phyloP scores from a whole-genome alignment of 2,113 vertebrate species.

The Epinephelus fuscoguttatus region DNA sequence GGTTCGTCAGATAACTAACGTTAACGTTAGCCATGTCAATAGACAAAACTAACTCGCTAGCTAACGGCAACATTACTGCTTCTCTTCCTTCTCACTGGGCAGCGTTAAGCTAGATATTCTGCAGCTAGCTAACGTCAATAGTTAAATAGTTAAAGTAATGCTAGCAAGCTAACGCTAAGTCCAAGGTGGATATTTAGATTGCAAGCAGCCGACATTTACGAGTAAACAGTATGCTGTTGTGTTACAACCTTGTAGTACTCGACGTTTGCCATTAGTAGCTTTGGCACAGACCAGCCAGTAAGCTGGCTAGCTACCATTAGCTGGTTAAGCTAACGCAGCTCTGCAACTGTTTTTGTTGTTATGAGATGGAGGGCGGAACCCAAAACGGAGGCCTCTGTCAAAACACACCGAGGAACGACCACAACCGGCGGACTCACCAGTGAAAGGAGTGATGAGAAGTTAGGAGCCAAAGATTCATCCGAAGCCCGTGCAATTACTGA shows the following conservation, averaged over 20 bases:
- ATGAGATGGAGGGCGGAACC: conserved; percentile 87
- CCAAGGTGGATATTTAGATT: not conserved
- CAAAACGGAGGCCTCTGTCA: conserved; percentile 84
- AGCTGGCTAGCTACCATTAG: conserved; percentile 51
- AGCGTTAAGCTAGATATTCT: conserved; percentile 5
- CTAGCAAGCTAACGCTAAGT: conserved; percentile 13
- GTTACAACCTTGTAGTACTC: conserved; percentile 1
- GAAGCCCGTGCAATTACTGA: conserved; percentile 57
- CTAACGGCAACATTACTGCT: not conserved
- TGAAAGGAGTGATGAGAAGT: conserved; percentile 37
- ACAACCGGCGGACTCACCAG: conserved; percentile 77
- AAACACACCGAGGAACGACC: conserved; percentile 75
- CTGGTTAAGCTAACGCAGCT: conserved; percentile 57
- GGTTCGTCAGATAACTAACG: not conserved
- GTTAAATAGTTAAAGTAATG: conserved; percentile 24
- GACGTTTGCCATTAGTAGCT: conserved; percentile 3
- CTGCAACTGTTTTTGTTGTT: conserved; percentile 85
- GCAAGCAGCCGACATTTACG: not conserved
- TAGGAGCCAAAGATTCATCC: conserved; percentile 45
- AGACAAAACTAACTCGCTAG: not conserved
- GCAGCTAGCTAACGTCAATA: conserved; percentile 30
- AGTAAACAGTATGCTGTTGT: not conserved
- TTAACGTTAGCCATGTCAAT: not conserved
- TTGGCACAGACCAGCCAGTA: not conserved
- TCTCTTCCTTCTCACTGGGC: not conserved